Conservation (phyloP, 2,888 invertebrate species). For the Aspidiotus rigidus region DNA sequence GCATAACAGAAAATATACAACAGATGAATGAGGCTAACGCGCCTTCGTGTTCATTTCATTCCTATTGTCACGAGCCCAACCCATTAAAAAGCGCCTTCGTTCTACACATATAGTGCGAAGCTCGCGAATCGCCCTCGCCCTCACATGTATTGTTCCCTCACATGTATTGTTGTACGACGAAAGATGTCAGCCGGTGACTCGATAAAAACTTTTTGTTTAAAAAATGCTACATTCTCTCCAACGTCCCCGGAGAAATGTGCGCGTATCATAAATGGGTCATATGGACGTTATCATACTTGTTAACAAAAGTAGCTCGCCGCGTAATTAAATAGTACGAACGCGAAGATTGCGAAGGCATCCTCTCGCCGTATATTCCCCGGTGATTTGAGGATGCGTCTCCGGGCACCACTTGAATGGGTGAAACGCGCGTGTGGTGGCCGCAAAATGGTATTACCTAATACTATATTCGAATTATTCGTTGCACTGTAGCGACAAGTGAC, state of each 20-base stretch:
- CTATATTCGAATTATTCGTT: background rate
- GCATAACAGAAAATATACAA: too few species aligned
- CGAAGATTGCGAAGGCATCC: conserved; percentile 6
- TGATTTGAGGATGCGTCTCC: conserved; percentile 9
- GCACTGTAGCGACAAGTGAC: background rate
- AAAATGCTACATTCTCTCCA: background rate
- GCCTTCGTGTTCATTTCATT: too few species aligned
- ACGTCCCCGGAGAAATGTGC: background rate
- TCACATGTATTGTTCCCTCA: too few species aligned
- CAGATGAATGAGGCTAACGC: too few species aligned
- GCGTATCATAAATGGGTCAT: background rate
- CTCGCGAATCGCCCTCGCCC: background rate
- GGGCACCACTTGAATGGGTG: conserved; percentile 16
- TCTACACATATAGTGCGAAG: background rate
- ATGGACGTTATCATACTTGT: background rate
- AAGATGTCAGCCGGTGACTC: too few species aligned
- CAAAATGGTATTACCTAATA: background rate
- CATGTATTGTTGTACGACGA: too few species aligned
- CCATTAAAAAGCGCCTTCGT: too few species aligned
- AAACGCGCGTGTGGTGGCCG: background rate
- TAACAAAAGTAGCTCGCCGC: background rate
- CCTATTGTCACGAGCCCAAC: too few species aligned
- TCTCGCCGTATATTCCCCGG: background rate
- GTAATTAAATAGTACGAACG: background rate
- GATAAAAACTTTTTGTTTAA: too few species aligned